phyloP scores from a whole-genome alignment of 64 coral and sea anemone species.

The Exaiptasia diaphana region DNA sequence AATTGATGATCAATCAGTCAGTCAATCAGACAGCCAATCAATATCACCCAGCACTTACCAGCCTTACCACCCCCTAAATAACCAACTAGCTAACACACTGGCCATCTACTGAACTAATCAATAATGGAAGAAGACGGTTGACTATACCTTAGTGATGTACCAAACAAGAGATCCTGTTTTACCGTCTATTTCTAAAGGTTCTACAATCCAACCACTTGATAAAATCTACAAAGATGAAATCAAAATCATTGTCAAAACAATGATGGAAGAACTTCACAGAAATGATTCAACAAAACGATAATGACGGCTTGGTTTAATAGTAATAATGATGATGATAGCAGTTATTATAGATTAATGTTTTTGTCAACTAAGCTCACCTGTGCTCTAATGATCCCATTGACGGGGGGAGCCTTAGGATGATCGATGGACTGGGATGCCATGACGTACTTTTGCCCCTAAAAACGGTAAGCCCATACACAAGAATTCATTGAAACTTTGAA shows the following conservation, averaged over 20 bases:
- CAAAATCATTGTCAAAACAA: too few relatives aligned
- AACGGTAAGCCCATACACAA: background rate
- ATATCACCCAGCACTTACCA: background rate
- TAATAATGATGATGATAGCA: too few relatives aligned
- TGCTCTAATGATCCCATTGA: slow-evolving; percentile 65
- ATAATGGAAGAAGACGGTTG: too few relatives aligned
- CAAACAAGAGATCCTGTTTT: slow-evolving; percentile 72
- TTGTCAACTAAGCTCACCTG: slow-evolving; percentile 54
- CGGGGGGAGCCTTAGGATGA: slow-evolving; percentile 68
- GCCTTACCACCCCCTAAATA: background rate
- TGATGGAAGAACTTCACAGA: too few relatives aligned
- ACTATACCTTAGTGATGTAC: slow-evolving; percentile 94
- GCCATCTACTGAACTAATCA: too few relatives aligned
- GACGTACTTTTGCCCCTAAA: slow-evolving; percentile 75
- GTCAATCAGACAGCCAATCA: background rate
- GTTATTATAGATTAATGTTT: background rate
- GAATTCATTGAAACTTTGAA: background rate
- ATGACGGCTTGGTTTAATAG: too few relatives aligned
- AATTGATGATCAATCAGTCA: background rate
- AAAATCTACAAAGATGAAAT: too few relatives aligned
- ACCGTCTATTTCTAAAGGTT: slow-evolving; percentile 61
- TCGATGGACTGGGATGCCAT: slow-evolving; percentile 92
- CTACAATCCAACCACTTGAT: slow-evolving; percentile 95
- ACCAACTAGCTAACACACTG: background rate
- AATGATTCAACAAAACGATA: too few relatives aligned